Base-by-base conservation (phyloP, 1,140 invertebrate species). In the Mercenaria mercenaria region DNA sequence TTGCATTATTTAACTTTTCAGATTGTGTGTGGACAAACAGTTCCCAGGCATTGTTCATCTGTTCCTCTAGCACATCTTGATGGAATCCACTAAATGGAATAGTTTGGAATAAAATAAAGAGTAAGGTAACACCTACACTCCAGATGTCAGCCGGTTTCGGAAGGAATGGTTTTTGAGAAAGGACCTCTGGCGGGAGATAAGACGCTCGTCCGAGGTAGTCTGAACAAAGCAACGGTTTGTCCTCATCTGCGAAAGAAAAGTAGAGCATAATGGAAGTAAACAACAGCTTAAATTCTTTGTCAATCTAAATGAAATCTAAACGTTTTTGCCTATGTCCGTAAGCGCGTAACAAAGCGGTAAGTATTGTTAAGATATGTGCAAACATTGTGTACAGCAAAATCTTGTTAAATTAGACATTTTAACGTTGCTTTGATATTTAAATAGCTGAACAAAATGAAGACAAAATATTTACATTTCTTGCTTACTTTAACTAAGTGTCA, bases 101-200 rank as follows among this genome's bases (percentile, higher is more conserved):
- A 23, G 39, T 34, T 26, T 26, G 37, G 47, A 39, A 89, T n/a
- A 92, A 23, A 39, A 93, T 74, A 37, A 93, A 93, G 15, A 82
- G 80, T 1, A 92, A 76, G 6, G 91, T 41, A 50, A 87, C 82
- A 13, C 93, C 92, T 11, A 93, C 26, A 47, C 91, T 92, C 93
- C 93, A 94, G 15, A 94, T 52, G 41, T 94, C 93, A 8, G 91
- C 91, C 13, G 91, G 85, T 67, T 81, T 83, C 8, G 91, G 89
- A 37, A 80, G 39, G 52, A 91, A 93, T 29, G 92, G 92, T n/a
- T 59, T 39, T 23, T 50, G 34, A 18, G 59, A 56, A 20, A 91
- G 72, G 0, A 94, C 91, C 87, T 94, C 93, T 6, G 92, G 93
- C 18, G 93, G 90, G 41, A 92, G 84, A 59, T 92, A 94, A 3